Evolutionary conservation across 1,140 invertebrate species (phyloP).

Genomic region (Polypedilum pembai): DNA sequence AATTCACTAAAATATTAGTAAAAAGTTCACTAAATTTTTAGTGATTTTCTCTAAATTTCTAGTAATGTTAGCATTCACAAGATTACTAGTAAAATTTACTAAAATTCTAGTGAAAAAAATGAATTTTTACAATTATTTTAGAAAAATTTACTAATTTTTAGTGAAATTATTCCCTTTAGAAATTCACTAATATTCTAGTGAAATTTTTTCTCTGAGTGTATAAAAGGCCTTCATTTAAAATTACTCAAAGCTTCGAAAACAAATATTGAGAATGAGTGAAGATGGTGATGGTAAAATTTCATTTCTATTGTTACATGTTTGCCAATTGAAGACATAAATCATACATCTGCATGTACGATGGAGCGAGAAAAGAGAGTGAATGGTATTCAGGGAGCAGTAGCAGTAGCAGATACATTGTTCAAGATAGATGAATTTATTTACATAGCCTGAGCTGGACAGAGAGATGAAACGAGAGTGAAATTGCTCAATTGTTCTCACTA

Average conservation of each 20-base stretch:
- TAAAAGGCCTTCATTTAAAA: slow-evolving; percentile 8
- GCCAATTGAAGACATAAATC: slow-evolving; percentile 1
- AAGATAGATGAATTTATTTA: not conserved
- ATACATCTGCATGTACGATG: not conserved
- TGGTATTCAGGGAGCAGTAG: not conserved
- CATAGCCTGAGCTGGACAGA: not conserved
- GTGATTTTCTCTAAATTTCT: too few relatives aligned
- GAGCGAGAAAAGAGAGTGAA: not conserved
- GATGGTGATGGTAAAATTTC: not conserved
- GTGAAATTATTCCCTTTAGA: too few relatives aligned
- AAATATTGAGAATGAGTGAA: not conserved
- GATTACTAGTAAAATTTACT: too few relatives aligned
- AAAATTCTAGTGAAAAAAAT: too few relatives aligned
- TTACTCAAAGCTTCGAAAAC: not conserved
- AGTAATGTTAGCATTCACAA: too few relatives aligned
- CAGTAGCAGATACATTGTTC: too few relatives aligned
- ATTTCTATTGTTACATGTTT: not conserved
- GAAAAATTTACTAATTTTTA: too few relatives aligned
- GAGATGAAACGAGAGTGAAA: slow-evolving; percentile 16
- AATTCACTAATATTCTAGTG: too few relatives aligned
- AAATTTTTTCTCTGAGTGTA: too few relatives aligned
- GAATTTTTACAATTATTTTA: too few relatives aligned
- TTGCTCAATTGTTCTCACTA: slow-evolving; percentile 12
- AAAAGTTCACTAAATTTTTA: too few relatives aligned
- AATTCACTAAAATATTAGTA: too few relatives aligned